A percentile compares a stretch with the other conserved stretches of the same genome.
Conservation (phyloP, 2,888 invertebrate genomes). For the Hypercompe scribonia region DNA sequence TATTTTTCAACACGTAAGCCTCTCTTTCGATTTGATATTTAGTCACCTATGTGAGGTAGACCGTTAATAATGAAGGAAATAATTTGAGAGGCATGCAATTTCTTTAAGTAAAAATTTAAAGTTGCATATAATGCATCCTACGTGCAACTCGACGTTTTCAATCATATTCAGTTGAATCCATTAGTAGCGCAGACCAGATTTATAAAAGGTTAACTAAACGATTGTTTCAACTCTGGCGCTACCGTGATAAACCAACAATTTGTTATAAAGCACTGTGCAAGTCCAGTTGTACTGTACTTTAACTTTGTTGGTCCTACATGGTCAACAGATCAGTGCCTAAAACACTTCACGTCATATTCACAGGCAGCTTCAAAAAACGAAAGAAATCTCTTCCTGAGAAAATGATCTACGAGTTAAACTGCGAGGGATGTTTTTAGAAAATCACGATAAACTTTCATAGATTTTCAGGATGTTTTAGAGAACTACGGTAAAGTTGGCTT, state of each 20-base stretch:
- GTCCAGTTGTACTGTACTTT: no score
- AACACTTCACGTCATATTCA: no score
- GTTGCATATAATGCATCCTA: not conserved
- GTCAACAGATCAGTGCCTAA: no score
- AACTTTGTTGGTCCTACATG: no score
- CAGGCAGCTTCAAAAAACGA: no score
- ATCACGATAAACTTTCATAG: not conserved
- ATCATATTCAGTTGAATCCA: not conserved
- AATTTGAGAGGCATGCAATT: not conserved
- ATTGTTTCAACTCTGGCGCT: not conserved
- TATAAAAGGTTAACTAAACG: not conserved
- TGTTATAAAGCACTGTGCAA: not conserved
- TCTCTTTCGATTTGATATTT: not conserved
- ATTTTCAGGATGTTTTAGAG: not conserved
- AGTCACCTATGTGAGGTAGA: not conserved
- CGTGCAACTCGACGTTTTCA: not conserved
- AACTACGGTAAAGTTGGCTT: no score
- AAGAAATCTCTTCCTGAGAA: no score
- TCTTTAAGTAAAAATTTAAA: not conserved
- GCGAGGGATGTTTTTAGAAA: not conserved
- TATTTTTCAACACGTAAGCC: not conserved
- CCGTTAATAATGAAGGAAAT: not conserved
- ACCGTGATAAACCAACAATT: not conserved
- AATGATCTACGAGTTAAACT: no score
- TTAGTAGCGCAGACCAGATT: conserved; percentile 3